Evolutionary conservation across 2,797 vertebrate species (phyloP).

Genomic region (Gastrophryne carolinensis): DNA sequence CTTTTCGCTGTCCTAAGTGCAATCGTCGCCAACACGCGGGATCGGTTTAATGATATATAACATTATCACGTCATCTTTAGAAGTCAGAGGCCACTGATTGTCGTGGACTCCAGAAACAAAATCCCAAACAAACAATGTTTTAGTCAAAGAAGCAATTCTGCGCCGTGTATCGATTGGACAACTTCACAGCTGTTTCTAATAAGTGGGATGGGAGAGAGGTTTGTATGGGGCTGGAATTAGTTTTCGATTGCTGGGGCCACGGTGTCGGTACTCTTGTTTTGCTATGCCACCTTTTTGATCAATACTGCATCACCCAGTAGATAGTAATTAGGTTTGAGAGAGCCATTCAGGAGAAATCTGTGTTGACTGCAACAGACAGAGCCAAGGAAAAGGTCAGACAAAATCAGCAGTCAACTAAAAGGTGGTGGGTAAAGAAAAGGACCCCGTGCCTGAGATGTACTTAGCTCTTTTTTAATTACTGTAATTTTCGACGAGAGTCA

Average conservation of each 20-base stretch:
- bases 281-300: conserved; percentile 88
- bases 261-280: conserved; percentile 85
- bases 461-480: conserved; percentile 97
- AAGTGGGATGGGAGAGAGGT: conserved; percentile 77
- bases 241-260: conserved; percentile 87
- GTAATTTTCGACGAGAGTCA: conserved; percentile 98
- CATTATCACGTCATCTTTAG: conserved; percentile 76
- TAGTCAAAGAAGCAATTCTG: conserved; percentile 84
- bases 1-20: neutral
- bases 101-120: conserved; percentile 65
- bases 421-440: conserved; percentile 85
- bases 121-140: conserved; percentile 63
- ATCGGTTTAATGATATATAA: conserved; percentile 51
- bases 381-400: conserved; percentile 83
- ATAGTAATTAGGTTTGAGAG: conserved; percentile 88
- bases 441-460: conserved; percentile 86
- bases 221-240: conserved; percentile 87
- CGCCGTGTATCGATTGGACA: conserved; percentile 82
- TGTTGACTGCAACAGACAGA: conserved; percentile 81
- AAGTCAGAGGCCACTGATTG: conserved; percentile 84
- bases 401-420: conserved; percentile 85
- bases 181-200: conserved; percentile 88
- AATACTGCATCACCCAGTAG: conserved; percentile 86
- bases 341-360: conserved; percentile 80
- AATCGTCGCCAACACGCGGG: neutral